Conservation (phyloP, 2,113 vertebrate species). For the Oreochromis aureus region DNA sequence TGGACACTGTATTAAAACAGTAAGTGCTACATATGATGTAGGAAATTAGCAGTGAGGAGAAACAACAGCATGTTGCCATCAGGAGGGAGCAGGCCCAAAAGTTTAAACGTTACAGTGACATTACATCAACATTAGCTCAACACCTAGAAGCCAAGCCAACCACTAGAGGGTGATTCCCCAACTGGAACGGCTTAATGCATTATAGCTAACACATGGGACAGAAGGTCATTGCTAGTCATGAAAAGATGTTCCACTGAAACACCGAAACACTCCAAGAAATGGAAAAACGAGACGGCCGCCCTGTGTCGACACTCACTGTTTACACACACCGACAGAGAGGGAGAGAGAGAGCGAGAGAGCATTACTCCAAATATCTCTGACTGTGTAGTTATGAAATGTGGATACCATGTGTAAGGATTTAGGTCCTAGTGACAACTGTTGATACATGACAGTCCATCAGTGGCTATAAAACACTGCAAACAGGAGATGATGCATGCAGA, state of each 20-base stretch:
- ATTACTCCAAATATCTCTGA: conserved; percentile 38
- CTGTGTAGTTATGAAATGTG: conserved; percentile 56
- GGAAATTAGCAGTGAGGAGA: neutral
- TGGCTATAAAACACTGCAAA: conserved; percentile 25
- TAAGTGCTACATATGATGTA: neutral
- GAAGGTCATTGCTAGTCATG: conserved; percentile 44
- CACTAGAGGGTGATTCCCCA: conserved; percentile 42
- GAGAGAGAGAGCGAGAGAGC: neutral
- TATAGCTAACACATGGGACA: conserved; percentile 17
- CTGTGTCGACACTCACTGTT: neutral
- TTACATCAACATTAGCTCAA: conserved; percentile 61
- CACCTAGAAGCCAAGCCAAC: conserved; percentile 20
- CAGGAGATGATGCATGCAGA: conserved; percentile 19
- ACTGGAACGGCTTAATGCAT: conserved; percentile 41
- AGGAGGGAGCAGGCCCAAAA: neutral
- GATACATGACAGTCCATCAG: conserved; percentile 34
- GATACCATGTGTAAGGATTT: conserved; percentile 60
- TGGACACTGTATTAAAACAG: neutral
- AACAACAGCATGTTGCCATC: neutral
- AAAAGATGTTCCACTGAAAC: conserved; percentile 49
- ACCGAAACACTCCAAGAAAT: neutral
- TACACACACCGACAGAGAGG: neutral
- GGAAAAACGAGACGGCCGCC: neutral
- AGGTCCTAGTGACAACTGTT: conserved; percentile 53
- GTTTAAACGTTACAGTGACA: conserved; percentile 25